A percentile compares a stretch with the other conserved stretches of the same genome.
These are phyloP conservation scores for Paralvinella palmiformis DNA, from an alignment of 1,140 invertebrate genomes.

Conservation along the genomic window DNA sequence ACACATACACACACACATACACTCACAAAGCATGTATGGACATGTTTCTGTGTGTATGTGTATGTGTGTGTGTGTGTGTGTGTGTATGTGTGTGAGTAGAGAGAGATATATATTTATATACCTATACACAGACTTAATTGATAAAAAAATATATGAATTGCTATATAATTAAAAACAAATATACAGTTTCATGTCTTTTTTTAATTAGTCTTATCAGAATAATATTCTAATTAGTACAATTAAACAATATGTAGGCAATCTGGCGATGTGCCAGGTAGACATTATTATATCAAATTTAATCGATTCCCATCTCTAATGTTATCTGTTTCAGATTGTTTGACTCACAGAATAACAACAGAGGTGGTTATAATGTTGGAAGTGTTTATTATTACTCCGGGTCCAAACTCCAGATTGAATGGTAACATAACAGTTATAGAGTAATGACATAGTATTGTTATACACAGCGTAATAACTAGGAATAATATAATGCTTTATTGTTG, in stretches of 20 bases:
- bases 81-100: neutral
- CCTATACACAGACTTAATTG: neutral
- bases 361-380: conserved; percentile 45
- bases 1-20: too few relatives aligned
- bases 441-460: neutral
- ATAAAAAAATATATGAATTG: neutral
- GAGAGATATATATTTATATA: neutral
- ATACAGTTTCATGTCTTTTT: neutral
- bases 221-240: neutral
- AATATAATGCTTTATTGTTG: neutral
- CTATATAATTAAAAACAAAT: neutral
- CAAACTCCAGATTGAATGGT: conserved; percentile 39
- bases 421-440: conserved; percentile 9
- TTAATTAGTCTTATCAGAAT: neutral
- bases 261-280: neutral
- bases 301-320: neutral
- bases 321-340: conserved; percentile 39
- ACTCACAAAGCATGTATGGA: neutral
- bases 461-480: neutral
- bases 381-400: conserved; percentile 41
- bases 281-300: neutral
- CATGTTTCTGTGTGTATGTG: neutral
- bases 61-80: neutral
- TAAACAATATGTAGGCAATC: neutral
- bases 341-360: conserved; percentile 45